Evolutionary conservation across 2,888 invertebrate genomes (phyloP).

Genomic region (Melolontha melolontha): DNA sequence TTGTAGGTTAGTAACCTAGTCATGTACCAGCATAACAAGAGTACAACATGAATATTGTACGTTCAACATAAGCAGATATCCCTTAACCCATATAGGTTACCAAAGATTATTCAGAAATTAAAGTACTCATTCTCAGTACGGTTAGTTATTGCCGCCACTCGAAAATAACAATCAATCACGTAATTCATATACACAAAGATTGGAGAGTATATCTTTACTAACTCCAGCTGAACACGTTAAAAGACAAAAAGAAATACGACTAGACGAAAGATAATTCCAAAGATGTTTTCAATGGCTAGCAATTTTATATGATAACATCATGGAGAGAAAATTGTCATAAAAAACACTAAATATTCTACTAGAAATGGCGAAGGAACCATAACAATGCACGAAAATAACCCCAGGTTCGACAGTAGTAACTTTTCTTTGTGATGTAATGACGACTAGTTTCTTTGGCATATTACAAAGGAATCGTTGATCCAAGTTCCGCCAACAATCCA

Average conservation of each 20-base stretch:
- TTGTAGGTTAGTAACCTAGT: no score
- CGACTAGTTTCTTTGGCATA: conserved; percentile 51
- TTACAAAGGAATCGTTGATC: conserved; percentile 50
- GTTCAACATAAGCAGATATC: conserved; percentile 42
- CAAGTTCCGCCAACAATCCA: conserved; percentile 47
- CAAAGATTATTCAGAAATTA: conserved; percentile 40
- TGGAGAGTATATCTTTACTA: conserved; percentile 37
- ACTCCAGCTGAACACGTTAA: conserved; percentile 54
- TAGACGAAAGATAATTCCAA: conserved; percentile 55
- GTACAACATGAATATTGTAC: conserved; percentile 45
- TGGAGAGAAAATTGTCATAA: conserved; percentile 51
- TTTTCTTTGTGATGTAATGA: conserved; percentile 45
- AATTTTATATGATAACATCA: conserved; percentile 55
- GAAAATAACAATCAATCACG: conserved; percentile 3
- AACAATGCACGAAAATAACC: conserved; percentile 44
- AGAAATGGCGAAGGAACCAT: conserved; percentile 45
- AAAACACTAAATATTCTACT: conserved; percentile 54
- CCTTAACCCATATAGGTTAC: conserved; percentile 45
- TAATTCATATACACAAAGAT: conserved; percentile 23
- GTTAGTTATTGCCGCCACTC: conserved; percentile 40
- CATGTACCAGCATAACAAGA: conserved; percentile 47
- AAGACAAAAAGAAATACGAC: conserved; percentile 57
- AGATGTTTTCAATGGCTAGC: conserved; percentile 58
- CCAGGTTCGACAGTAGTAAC: conserved; percentile 33
- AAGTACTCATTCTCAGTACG: conserved; percentile 43